phyloP scores from a whole-genome alignment of 2,113 vertebrate genomes.

The Seriola quinqueradiata region DNA sequence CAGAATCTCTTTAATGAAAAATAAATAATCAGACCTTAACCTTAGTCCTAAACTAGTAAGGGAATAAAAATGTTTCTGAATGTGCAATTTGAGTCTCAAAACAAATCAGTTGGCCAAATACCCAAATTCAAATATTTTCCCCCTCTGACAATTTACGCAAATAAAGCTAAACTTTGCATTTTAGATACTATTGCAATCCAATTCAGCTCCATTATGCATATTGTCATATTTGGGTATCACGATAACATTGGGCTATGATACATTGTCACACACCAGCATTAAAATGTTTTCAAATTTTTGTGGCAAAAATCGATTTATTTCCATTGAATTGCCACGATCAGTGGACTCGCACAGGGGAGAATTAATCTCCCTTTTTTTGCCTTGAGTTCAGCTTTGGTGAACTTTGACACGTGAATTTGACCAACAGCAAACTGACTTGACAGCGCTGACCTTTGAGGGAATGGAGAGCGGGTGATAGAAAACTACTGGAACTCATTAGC shows the following conservation, averaged over 20 bases:
- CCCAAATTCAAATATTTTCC: not conserved
- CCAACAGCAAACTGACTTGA: not conserved
- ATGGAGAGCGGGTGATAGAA: not conserved
- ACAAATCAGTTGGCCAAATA: not conserved
- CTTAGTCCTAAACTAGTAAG: not conserved
- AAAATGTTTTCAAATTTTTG: not conserved
- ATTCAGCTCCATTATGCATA: not conserved
- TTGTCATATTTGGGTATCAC: not conserved
- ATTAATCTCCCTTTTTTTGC: not conserved
- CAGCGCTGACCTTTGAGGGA: not conserved
- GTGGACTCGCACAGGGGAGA: not conserved
- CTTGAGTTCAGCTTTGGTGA: not conserved
- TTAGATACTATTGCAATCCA: too few species aligned
- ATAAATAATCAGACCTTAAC: not conserved
- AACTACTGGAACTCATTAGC: not conserved
- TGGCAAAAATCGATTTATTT: not conserved
- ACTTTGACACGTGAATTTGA: not conserved
- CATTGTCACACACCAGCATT: not conserved
- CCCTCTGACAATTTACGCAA: not conserved
- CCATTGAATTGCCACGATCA: not conserved
- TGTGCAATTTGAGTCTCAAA: not conserved
- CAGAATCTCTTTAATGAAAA: not conserved
- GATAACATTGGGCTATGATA: not conserved
- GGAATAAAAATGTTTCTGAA: not conserved
- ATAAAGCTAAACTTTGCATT: not conserved